Conservation (phyloP, 1,140 invertebrate species). For the Parapsyche elsis region DNA sequence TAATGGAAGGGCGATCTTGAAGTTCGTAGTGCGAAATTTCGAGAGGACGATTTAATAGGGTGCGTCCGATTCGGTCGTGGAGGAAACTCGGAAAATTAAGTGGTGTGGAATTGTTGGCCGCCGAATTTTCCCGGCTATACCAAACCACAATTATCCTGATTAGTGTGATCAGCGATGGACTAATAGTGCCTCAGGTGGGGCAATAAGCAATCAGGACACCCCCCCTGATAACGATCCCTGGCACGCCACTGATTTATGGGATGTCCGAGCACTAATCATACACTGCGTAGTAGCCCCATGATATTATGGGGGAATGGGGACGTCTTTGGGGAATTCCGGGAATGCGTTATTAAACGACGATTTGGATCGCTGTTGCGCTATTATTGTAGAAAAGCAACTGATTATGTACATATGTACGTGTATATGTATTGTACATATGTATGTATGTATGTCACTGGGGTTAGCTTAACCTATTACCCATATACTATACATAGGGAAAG, state of each 20-base stretch:
- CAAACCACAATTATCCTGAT: constrained; percentile 19
- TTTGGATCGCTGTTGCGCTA: not conserved
- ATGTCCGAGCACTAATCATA: constrained; percentile 1
- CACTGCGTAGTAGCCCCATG: not conserved
- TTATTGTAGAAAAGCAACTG: not conserved
- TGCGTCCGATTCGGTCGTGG: not conserved
- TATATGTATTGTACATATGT: too few species aligned
- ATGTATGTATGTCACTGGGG: too few species aligned
- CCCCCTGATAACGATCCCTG: constrained; percentile 19
- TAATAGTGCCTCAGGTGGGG: constrained; percentile 35
- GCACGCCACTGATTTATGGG: constrained; percentile 23
- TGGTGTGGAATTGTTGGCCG: not conserved
- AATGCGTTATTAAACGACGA: not conserved
- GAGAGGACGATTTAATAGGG: not conserved
- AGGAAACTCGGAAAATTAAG: constrained; percentile 6
- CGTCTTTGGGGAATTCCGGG: not conserved
- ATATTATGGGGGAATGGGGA: not conserved
- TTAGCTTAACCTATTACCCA: too few species aligned
- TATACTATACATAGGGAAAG: too few species aligned
- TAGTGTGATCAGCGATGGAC: constrained; percentile 24
- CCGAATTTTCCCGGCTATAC: not conserved
- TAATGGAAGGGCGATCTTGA: too few species aligned
- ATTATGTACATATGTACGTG: too few species aligned
- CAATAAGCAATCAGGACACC: constrained; percentile 23
- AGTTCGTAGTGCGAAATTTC: not conserved